Base-by-base conservation (phyloP, 2,113 vertebrate species). In the Gavialis gangeticus region DNA sequence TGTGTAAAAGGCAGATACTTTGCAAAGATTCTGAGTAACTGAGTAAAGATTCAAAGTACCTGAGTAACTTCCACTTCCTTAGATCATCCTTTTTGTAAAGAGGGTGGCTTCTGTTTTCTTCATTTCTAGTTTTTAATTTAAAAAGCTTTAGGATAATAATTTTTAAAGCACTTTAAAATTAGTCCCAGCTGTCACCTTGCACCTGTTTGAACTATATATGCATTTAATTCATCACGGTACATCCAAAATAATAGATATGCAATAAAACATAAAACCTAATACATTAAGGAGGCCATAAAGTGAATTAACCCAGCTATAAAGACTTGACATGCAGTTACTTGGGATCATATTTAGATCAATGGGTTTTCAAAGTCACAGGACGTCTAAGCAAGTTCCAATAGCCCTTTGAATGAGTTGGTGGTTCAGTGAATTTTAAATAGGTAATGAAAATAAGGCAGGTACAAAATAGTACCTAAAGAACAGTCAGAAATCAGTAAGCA, bases 341-440 rank as follows among this genome's bases (percentile, higher is more conserved):
- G 58, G 88, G 4, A 94, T 46, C 82, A 37, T 82, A 9, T 55
- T 17, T 94, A 95, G 93, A 91, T 97, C 95, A 91, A 57, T 88
- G 95, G 88, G 55, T 96, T 97, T 95, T 98, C 97, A 97, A 96
- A 97, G 96, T 96, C 96, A 93, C 11, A 58, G 87, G 80, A 91
- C 91, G 83, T 64, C 8, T 7, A 63, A 79, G 57, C 84, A 10
- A 94, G 89, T 94, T 93, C 85, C 75, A 79, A 10, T 7, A 63
- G 60, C 94, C 75, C 54, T 90, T 91, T 92, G 67, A 85, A 22
- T 83, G 89, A 60, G 87, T 37, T 93, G 95, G 93, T 94, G 91
- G 91, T 79, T 95, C 85, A 75, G 89, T 84, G 89, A 76, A 82
- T 98, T 97, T 97, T 97, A 97, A 96, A 94, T 59, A 92, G 94